phyloP scores from a whole-genome alignment of 2,888 invertebrate species.

The Leptinotarsa peninsularis region DNA sequence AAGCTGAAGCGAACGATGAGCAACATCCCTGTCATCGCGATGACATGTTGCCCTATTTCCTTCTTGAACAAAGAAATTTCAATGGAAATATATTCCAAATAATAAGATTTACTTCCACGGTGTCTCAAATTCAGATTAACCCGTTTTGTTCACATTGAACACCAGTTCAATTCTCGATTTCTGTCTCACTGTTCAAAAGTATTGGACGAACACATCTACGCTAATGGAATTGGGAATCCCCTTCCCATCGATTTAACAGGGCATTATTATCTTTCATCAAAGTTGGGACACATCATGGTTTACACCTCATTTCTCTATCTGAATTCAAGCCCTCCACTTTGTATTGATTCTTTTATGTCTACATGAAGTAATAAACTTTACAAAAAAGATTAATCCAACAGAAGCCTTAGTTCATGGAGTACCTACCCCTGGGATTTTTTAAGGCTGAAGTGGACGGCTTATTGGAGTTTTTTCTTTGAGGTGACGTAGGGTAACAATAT shows the following conservation, averaged over 20 bases:
- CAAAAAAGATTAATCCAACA: conserved; percentile 41
- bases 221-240: conserved; percentile 38
- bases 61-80: too few relatives aligned
- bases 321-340: conserved; percentile 36
- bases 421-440: conserved; percentile 30
- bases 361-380: conserved; percentile 42
- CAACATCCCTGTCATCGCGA: too few relatives aligned
- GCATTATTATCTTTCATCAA: conserved; percentile 57
- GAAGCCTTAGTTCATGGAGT: conserved; percentile 32
- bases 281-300: conserved; percentile 58
- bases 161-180: too few relatives aligned
- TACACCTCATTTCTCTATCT: conserved; percentile 61
- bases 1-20: too few relatives aligned
- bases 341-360: conserved; percentile 49
- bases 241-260: conserved; percentile 55
- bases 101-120: too few relatives aligned
- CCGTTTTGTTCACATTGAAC: too few relatives aligned
- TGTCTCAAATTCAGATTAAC: too few relatives aligned
- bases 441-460: conserved; percentile 32
- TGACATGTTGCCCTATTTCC: too few relatives aligned
- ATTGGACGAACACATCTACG: conserved; percentile 26
- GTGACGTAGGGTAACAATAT: not conserved
- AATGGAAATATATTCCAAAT: too few relatives aligned
- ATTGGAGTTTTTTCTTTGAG: conserved; percentile 5
- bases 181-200: too few relatives aligned